Base-by-base conservation (phyloP, 1,140 invertebrate species). In the Steinernema khuongi region DNA sequence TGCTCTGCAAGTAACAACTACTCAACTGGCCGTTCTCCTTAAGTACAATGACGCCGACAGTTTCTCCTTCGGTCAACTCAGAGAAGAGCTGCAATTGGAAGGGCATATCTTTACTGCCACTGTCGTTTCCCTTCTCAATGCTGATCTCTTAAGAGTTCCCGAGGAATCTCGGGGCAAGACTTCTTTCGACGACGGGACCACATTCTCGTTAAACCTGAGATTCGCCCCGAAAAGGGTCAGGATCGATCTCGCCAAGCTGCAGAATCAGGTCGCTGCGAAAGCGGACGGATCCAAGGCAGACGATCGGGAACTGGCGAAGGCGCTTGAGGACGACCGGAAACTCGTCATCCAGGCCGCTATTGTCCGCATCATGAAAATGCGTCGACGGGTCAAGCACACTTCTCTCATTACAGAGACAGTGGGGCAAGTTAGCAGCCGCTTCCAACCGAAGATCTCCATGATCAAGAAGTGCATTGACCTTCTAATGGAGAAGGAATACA, bases 391-490 rank as follows among this genome's bases (percentile, higher is more conserved):
- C 66, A 96, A 97, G 83, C 96, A 99, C 87, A 93, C 96, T 84
- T 93, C 97, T 84, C 88, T 99, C 18, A 91, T 99, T 19, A 91
- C 91, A 33, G 96, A 99, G 88, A 71, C 98, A 66, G 88, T 99
- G 36, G 94, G 94, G 86, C 96, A 99, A 86, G 88, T 99, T 18
- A 92, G 92, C 18, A 90, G 92, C 29, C 90, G 96, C 79, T 99
- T 99, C 88, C 98, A 97, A 87, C 96, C 96, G n/a, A 90, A 93
- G 86, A 94, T 99, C 67, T 92, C 93, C 81, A 91, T 96, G 80
- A 97, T 98, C 81, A 98, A 98, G 90, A 94, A 93, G 97, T 98
- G 95, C 89, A 98, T 99, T 88, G 96, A 98, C 88, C 96, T 97
- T 85, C 89, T 99, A 81, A 99, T 99, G 83, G 96, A 99, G 87